Conservation (phyloP, 2,888 invertebrate species). For the Drosophila subquinaria region DNA sequence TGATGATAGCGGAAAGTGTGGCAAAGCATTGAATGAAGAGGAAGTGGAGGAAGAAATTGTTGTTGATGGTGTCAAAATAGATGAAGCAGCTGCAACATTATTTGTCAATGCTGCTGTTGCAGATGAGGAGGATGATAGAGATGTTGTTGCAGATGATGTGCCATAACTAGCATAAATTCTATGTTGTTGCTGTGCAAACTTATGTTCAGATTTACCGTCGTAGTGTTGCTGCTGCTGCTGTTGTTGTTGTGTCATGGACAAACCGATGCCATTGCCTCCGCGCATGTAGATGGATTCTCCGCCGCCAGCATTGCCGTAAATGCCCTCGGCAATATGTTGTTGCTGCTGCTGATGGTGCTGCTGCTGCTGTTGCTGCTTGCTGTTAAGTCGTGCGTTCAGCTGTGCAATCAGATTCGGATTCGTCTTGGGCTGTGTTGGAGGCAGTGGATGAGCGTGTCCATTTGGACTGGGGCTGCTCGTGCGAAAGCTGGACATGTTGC, state of each 20-base stretch:
- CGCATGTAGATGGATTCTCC: slow-evolving; percentile 71
- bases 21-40: slow-evolving; percentile 81
- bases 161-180: slow-evolving; percentile 85
- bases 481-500: slow-evolving; percentile 85
- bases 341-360: slow-evolving; percentile 47
- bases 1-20: slow-evolving; percentile 84
- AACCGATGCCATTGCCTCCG: slow-evolving; percentile 47
- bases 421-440: slow-evolving; percentile 84
- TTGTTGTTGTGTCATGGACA: slow-evolving; percentile 74
- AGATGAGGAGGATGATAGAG: slow-evolving; percentile 79
- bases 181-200: slow-evolving; percentile 74
- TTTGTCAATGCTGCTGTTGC: slow-evolving; percentile 62
- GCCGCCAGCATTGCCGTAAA: slow-evolving; percentile 77
- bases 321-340: slow-evolving; percentile 72
- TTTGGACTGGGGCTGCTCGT: slow-evolving; percentile 84
- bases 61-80: slow-evolving; percentile 68
- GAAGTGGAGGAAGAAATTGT: slow-evolving; percentile 18
- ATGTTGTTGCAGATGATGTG: slow-evolving; percentile 58
- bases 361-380: slow-evolving; percentile 77
- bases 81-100: slow-evolving; percentile 72
- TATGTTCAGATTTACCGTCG: slow-evolving; percentile 85
- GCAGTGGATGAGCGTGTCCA: slow-evolving; percentile 76
- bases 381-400: slow-evolving; percentile 85
- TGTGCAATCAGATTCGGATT: slow-evolving; percentile 85
- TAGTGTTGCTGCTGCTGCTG: slow-evolving; percentile 83